phyloP scores from a whole-genome alignment of 2,797 vertebrate species.

The Sebastes nivosus region DNA sequence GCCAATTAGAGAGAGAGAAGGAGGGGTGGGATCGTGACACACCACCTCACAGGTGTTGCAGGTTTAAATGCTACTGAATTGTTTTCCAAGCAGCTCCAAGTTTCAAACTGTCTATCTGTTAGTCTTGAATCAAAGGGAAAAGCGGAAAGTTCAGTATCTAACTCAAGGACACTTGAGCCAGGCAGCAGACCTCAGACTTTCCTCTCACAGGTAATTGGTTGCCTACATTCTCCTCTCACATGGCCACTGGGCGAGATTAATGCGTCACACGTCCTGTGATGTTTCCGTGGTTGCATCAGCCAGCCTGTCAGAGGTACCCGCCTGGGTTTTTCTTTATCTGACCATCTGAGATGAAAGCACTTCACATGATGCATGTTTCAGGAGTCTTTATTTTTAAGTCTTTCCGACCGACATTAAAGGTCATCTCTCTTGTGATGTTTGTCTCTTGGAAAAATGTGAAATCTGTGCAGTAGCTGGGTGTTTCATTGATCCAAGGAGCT shows the following conservation, averaged over 20 bases:
- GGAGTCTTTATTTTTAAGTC: neutral
- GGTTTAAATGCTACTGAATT: too few relatives aligned
- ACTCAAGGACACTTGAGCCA: neutral
- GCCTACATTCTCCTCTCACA: neutral
- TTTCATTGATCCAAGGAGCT: too few relatives aligned
- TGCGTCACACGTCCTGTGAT: neutral
- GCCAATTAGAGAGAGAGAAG: too few relatives aligned
- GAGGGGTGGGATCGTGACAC: too few relatives aligned
- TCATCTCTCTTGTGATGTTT: neutral
- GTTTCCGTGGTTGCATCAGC: conserved; percentile 24
- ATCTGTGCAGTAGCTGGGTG: too few relatives aligned
- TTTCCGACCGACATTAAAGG: neutral
- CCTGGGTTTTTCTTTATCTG: conserved; percentile 8
- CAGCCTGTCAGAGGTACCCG: neutral
- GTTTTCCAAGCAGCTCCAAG: neutral
- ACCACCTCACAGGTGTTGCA: too few relatives aligned
- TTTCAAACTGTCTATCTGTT: too few relatives aligned
- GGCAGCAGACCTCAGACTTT: conserved; percentile 1
- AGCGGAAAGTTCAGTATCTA: neutral
- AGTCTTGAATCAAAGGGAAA: neutral
- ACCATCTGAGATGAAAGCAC: conserved; percentile 19
- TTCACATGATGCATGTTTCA: neutral
- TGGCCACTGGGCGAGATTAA: neutral
- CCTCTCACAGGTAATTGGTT: neutral
- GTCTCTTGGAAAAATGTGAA: too few relatives aligned